phyloP scores from a whole-genome alignment of 2,797 vertebrate genomes.

The Otolemur crassicaudatus region DNA sequence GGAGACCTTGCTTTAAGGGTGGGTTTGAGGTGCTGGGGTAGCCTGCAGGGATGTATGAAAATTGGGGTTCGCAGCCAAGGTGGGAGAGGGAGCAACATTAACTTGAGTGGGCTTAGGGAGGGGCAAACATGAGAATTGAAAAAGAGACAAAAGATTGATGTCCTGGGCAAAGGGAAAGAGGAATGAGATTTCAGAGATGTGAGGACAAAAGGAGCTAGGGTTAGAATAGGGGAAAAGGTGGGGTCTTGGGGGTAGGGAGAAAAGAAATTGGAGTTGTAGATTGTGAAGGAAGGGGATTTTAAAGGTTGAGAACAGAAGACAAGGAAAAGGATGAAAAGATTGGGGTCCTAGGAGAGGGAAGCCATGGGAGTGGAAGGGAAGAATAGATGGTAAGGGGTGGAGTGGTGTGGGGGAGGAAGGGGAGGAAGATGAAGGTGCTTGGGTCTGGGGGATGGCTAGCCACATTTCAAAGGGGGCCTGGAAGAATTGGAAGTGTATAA shows the following conservation, averaged over 20 bases:
- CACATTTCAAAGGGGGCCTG: background rate
- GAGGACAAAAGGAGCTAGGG: background rate
- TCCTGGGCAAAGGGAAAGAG: background rate
- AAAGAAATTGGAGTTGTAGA: constrained; percentile 56
- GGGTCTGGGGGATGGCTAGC: background rate
- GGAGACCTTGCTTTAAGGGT: background rate
- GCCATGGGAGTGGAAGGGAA: background rate
- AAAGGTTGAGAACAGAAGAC: constrained; percentile 46
- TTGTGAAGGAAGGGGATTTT: constrained; percentile 50
- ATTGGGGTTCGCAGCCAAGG: background rate
- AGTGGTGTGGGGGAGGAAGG: background rate
- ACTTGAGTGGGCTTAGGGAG: background rate
- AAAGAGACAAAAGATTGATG: background rate
- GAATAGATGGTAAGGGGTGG: background rate
- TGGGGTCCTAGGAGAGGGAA: background rate
- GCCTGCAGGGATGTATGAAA: background rate
- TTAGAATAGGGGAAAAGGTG: background rate
- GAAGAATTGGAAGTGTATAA: background rate
- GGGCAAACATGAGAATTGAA: constrained; percentile 2
- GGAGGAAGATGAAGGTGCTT: background rate
- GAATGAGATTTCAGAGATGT: constrained; percentile 5
- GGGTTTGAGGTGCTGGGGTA: background rate
- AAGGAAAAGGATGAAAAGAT: background rate
- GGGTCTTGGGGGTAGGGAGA: background rate
- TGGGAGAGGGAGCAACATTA: background rate